phyloP scores from a whole-genome alignment of 2,888 invertebrate species.

The Acronicta leporina region DNA sequence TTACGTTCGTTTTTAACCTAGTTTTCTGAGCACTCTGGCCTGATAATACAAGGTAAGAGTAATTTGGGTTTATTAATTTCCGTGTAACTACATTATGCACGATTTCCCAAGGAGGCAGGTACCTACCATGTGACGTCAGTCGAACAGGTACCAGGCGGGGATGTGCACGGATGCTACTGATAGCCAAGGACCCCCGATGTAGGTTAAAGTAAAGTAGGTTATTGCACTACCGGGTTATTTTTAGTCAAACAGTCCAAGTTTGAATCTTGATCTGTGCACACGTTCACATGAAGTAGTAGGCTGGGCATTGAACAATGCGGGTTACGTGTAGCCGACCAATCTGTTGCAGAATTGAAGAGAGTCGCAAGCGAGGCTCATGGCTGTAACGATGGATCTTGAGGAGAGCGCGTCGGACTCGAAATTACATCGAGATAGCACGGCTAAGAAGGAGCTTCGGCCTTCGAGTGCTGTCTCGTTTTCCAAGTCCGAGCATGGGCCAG shows the following conservation, averaged over 20 bases:
- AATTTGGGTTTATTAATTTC: conserved; percentile 83
- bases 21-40: conserved; percentile 71
- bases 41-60: conserved; percentile 77
- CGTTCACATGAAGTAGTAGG: conserved; percentile 62
- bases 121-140: conserved; percentile 79
- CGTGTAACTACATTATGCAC: conserved; percentile 74
- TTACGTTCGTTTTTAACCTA: conserved; percentile 73
- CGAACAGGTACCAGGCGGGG: conserved; percentile 83
- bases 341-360: conserved; percentile 72
- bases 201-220: conserved; percentile 88
- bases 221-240: conserved; percentile 83
- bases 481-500: conserved; percentile 83
- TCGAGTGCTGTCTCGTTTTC: conserved; percentile 82
- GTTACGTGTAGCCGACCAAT: conserved; percentile 48
- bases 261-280: conserved; percentile 66
- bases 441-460: conserved; percentile 82
- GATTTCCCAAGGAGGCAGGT: conserved; percentile 73
- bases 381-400: conserved; percentile 85
- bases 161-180: conserved; percentile 79
- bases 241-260: conserved; percentile 75
- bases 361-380: conserved; percentile 73
- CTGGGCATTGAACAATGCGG: conserved; percentile 63
- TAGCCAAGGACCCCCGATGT: conserved; percentile 83
- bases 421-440: conserved; percentile 79
- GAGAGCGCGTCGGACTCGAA: conserved; percentile 85